Evolutionary conservation across 2,888 invertebrate species (phyloP).

Genomic region (Periphyllus acericola): DNA sequence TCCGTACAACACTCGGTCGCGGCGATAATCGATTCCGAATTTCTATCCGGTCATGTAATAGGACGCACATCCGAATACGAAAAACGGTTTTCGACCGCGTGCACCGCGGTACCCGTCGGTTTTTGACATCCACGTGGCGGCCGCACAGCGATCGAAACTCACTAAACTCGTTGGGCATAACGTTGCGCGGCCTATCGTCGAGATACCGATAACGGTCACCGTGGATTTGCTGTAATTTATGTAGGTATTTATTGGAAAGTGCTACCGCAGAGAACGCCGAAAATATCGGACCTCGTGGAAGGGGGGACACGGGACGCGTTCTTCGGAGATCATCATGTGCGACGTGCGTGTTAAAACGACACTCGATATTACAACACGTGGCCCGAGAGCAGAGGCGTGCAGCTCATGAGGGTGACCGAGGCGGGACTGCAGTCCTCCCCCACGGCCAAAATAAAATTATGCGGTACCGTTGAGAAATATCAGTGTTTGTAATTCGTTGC

Average conservation of each 20-base stretch:
- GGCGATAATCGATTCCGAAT: not conserved
- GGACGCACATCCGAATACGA: not conserved
- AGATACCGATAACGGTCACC: not conserved
- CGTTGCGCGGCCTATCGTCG: not conserved
- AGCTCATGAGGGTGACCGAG: no score
- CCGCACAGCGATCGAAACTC: not conserved
- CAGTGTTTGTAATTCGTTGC: no score
- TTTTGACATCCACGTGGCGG: not conserved
- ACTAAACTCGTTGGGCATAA: not conserved
- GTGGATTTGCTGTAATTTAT: not conserved
- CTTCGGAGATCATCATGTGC: not conserved
- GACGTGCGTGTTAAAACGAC: no score
- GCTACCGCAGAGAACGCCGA: not conserved
- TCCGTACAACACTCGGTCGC: not conserved
- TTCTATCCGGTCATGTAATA: not conserved
- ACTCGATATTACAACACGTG: no score
- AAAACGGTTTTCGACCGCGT: not conserved
- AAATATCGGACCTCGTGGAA: not conserved
- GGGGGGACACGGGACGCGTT: not conserved
- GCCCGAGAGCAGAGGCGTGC: no score
- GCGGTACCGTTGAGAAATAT: no score
- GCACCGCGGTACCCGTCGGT: not conserved
- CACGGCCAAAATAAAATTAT: no score
- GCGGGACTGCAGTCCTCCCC: no score
- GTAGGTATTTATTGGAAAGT: not conserved